phyloP scores from a whole-genome alignment of 2,797 vertebrate genomes.

The Manis javanica region DNA sequence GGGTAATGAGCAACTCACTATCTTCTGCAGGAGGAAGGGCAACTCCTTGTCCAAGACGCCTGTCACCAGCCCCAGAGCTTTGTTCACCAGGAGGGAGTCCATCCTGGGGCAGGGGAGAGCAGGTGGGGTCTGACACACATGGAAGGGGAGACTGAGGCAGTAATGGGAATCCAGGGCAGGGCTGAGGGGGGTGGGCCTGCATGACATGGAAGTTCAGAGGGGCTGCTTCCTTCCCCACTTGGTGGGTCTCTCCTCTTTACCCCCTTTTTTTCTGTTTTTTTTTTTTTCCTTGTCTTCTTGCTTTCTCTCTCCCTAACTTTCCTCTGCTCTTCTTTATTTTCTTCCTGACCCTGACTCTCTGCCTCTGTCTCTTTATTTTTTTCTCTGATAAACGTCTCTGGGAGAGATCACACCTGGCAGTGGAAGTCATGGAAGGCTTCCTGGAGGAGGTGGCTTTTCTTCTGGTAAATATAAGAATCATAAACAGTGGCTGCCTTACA shows the following conservation, averaged over 20 bases:
- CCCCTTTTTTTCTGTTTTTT: neutral
- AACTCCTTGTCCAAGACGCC: neutral
- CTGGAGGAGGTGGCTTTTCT: neutral
- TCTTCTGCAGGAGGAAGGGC: slow-evolving; percentile 66
- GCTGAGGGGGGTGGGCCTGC: neutral
- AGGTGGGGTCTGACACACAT: neutral
- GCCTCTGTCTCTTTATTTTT: neutral
- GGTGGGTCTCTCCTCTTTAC: neutral
- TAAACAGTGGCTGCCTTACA: neutral
- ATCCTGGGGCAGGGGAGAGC: neutral
- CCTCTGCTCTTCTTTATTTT: neutral
- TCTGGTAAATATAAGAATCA: neutral
- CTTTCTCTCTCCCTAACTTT: neutral
- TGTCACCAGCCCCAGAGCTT: neutral
- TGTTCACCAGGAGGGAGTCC: neutral
- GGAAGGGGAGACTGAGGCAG: neutral
- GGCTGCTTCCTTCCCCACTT: neutral
- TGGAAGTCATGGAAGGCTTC: neutral
- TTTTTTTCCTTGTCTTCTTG: neutral
- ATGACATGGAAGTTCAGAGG: neutral
- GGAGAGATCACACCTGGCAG: neutral
- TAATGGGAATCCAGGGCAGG: fast-evolving
- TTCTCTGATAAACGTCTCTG: neutral
- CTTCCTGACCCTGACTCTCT: neutral
- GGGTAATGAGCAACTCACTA: neutral